Evolutionary conservation across 2,113 vertebrate species (phyloP), one percentile per base, ranked within the genome.

Genomic region (Dasypus novemcinctus): DNA sequence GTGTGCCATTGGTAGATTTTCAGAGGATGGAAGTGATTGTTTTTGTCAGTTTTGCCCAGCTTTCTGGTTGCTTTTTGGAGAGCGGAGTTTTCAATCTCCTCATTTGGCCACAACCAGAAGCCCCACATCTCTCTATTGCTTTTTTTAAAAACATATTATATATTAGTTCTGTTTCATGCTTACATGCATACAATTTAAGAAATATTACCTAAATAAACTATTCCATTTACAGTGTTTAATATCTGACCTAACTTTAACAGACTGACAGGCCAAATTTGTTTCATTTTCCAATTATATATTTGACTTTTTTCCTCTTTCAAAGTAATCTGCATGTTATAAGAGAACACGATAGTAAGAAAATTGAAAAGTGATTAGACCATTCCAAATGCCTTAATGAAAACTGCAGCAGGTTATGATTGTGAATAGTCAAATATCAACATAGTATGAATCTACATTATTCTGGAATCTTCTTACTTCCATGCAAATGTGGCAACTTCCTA

Each of bases 51-150:
- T 82, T 82, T 92, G 69, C 54, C 54, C 18, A 81, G 46, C 7
- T 66, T 90, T 96, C 31, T 41, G 43, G 2, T 38, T 83, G 41
- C 33, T 71, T 36, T 82, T 82, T 82, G 74, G 71, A 96, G 66
- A 94, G 9, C 87, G 7, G 12, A 66, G 92, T 76, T 85, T 14
- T 80, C 75, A 38, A 5, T 59, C 81, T 81, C 31, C 41, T 78
- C 10, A 54, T 20, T 29, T 89, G 21, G 27, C n/a, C n/a, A 69
- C 61, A 63, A 87, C 29, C 13, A 61, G 68, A 72, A 96, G 46
- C 21, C 63, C 29, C 8, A 43, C 8, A 36, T 27, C 15, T 63
- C 71, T 52, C 69, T 85, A 49, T 52, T 59, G 43, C 41, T 75
- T 20, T 92, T 33, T 59, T 52, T 41, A 63, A 72, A 7, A 93